phyloP scores from a whole-genome alignment of 2,797 vertebrate species.

The Synanceia verrucosa region DNA sequence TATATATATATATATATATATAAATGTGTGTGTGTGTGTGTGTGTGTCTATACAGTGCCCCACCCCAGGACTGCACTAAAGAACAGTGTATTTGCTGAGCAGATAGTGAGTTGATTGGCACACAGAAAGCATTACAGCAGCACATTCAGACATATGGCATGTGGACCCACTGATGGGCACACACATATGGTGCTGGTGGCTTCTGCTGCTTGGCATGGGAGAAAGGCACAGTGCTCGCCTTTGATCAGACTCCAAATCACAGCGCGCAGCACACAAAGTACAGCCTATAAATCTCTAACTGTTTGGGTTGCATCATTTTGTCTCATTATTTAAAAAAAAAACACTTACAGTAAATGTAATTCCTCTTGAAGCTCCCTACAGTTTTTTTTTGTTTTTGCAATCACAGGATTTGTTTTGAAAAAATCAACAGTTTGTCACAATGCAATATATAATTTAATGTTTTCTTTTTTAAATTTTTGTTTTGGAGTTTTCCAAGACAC shows the following conservation, averaged over 20 bases:
- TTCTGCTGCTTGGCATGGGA: conserved; percentile 73
- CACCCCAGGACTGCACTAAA: conserved; percentile 35
- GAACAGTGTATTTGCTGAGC: conserved; percentile 53
- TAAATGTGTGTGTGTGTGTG: neutral
- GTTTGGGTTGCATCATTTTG: conserved; percentile 55
- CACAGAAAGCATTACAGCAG: conserved; percentile 78
- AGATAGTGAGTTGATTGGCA: conserved; percentile 69
- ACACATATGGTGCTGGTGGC: conserved; percentile 81
- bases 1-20: neutral
- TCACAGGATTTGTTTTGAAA: neutral
- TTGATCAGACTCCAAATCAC: conserved; percentile 77
- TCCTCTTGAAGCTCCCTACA: neutral
- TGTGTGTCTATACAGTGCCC: neutral
- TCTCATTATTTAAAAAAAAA: conserved; percentile 24
- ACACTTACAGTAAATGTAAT: neutral
- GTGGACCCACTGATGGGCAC: conserved; percentile 81
- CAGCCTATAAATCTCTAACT: conserved; percentile 49
- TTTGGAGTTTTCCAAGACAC: neutral
- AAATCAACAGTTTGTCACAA: neutral
- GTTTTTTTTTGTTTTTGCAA: neutral
- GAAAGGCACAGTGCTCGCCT: conserved; percentile 64
- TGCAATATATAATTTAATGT: neutral
- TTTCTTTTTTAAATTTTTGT: neutral
- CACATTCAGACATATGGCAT: conserved; percentile 83
- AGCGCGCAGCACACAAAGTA: conserved; percentile 66